Conservation (phyloP, 2,113 vertebrate species). For the Felis chaus region DNA sequence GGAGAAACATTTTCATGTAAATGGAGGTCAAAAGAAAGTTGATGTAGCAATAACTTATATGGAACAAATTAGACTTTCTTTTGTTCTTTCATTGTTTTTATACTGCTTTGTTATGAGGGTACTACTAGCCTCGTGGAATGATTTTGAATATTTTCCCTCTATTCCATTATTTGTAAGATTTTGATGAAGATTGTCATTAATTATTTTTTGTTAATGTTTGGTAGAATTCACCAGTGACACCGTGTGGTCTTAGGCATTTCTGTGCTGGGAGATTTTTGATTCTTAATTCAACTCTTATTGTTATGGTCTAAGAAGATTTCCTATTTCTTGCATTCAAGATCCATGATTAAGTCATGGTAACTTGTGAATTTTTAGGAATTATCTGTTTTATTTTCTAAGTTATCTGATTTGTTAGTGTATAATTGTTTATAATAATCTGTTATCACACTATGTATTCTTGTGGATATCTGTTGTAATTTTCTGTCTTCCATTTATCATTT, state of each 20-base stretch:
- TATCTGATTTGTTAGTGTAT: background rate
- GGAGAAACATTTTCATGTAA: background rate
- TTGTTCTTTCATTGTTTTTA: background rate
- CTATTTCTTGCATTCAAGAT: background rate
- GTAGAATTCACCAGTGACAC: background rate
- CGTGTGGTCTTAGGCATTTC: background rate
- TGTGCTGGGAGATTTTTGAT: background rate
- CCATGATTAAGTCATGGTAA: background rate
- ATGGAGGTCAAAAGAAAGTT: background rate
- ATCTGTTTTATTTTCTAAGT: background rate
- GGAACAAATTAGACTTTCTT: background rate
- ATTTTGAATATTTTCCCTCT: background rate
- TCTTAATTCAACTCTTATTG: background rate
- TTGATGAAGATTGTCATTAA: background rate
- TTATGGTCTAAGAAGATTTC: background rate
- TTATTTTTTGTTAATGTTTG: background rate
- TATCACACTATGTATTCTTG: background rate
- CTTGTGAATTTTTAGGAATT: background rate
- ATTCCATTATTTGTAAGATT: background rate
- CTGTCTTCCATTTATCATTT: background rate
- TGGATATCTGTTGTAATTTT: background rate
- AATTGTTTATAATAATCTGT: background rate
- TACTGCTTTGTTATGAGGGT: background rate
- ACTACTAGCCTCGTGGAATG: background rate
- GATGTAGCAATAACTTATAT: background rate